Conservation (phyloP, 2,797 vertebrate species). For the Peromyscus eremicus region DNA sequence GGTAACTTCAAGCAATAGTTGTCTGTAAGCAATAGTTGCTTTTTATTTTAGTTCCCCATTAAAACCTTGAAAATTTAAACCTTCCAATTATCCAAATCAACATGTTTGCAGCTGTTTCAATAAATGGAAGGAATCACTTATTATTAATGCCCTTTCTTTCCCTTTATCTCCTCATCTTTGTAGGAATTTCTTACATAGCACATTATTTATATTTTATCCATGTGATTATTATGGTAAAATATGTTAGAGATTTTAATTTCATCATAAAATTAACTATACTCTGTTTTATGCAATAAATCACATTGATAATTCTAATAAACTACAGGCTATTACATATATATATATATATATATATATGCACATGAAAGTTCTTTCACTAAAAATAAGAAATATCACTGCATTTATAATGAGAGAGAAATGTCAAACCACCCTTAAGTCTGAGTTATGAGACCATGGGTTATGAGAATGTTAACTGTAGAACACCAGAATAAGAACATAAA, state of each 20-base stretch:
- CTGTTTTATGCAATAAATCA: neutral
- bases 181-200: neutral
- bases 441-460: neutral
- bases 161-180: neutral
- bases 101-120: neutral
- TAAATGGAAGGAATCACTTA: neutral
- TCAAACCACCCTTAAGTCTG: neutral
- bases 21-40: neutral
- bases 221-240: neutral
- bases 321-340: neutral
- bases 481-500: slow-evolving; percentile 29
- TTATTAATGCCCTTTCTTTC: neutral
- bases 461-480: neutral
- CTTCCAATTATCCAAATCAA: neutral
- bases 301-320: neutral
- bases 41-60: neutral
- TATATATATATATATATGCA: neutral
- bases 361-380: neutral
- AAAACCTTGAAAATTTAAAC: neutral
- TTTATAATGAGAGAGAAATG: neutral
- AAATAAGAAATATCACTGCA: neutral
- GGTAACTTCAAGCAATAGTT: neutral
- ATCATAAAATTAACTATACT: neutral
- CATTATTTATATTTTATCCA: neutral
- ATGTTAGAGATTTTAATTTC: neutral